Evolutionary conservation across 2,797 vertebrate species (phyloP).

Genomic region (Amblyraja radiata): DNA sequence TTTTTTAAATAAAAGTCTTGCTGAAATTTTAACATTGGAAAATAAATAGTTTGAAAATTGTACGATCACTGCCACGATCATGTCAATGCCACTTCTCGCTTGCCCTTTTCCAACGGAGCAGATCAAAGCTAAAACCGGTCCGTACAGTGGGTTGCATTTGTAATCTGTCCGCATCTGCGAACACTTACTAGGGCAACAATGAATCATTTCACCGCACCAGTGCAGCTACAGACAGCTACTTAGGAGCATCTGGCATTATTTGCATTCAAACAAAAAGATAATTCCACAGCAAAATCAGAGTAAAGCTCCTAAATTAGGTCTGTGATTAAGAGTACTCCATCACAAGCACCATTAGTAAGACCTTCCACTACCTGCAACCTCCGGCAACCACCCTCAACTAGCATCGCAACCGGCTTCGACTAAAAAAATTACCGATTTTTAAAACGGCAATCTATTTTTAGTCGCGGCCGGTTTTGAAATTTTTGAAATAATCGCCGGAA

Average conservation of each 20-base stretch:
- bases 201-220: conserved; percentile 6
- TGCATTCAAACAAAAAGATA: background rate
- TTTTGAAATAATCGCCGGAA: too few relatives aligned
- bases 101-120: background rate
- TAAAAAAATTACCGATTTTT: too few relatives aligned
- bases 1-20: background rate
- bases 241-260: conserved; percentile 25
- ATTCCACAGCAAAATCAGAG: background rate
- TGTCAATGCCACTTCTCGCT: background rate
- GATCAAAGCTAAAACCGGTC: background rate
- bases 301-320: background rate
- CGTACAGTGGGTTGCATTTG: background rate
- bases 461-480: too few relatives aligned
- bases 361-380: too few relatives aligned
- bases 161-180: conserved; percentile 22
- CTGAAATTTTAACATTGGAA: background rate
- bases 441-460: too few relatives aligned
- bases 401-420: too few relatives aligned
- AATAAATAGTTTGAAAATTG: conserved; percentile 1
- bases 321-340: too few relatives aligned
- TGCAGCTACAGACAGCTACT: background rate
- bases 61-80: background rate
- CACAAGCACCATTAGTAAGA: too few relatives aligned
- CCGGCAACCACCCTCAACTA: too few relatives aligned
- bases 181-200: background rate